Percentiles rank a stretch among this genome's conserved stretches.
phyloP scores from a whole-genome alignment of 2,113 vertebrate genomes.

The Myodes glareolus region DNA sequence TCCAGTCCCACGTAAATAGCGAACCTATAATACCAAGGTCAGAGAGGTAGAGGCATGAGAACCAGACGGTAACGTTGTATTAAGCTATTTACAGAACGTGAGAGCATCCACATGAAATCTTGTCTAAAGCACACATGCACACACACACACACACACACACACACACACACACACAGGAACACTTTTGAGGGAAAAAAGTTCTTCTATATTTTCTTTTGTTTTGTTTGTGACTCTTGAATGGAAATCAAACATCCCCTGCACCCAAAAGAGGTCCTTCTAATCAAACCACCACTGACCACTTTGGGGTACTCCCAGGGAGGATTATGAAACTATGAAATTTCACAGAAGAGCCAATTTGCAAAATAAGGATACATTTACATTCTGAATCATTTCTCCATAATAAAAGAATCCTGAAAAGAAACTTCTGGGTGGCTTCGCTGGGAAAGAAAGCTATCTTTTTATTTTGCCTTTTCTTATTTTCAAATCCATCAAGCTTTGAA shows the following conservation, averaged over 20 bases:
- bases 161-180: not conserved
- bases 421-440: not conserved
- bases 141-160: rapidly evolving
- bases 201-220: not conserved
- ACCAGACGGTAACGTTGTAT: too few species aligned
- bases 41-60: not conserved
- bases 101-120: not conserved
- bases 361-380: not conserved
- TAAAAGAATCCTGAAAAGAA: not conserved
- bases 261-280: not conserved
- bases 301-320: not conserved
- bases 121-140: not conserved
- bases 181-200: not conserved
- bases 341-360: not conserved
- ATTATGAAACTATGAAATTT: conserved; percentile 3
- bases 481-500: not conserved
- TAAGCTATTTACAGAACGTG: not conserved
- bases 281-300: not conserved
- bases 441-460: not conserved
- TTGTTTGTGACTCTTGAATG: not conserved
- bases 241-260: not conserved
- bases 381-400: not conserved
- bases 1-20: not conserved
- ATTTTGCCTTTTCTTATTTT: not conserved
- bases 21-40: not conserved